Evolutionary conservation across 1,140 invertebrate species (phyloP), one percentile per base, ranked within the genome.

Genomic region (Anoplophora glabripennis): DNA sequence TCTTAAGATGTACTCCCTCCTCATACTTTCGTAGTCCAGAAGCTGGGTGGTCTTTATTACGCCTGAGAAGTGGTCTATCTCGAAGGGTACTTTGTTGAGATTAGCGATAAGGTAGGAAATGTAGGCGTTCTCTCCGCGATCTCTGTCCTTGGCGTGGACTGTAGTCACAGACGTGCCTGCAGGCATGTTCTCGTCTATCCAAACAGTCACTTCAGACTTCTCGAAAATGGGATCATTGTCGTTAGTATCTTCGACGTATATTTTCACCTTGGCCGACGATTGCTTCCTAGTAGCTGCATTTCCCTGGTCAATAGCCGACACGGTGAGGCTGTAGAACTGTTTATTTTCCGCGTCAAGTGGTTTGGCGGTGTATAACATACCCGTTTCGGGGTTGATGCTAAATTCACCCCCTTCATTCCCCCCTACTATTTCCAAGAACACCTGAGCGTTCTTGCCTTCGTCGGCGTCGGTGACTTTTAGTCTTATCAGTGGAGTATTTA

Each of bases 1-100:
- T 40, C 86, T 82, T 7, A 98, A 75, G 3, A 88, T 77, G 70
- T 94, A 96, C 64, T 88, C 84, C 12, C 91, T 77, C 56, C 87
- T 81, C 88, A 93, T 93, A 17, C 88, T 90, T 75, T 98, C 96
- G 75, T 89, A 98, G 78, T 98, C 95, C 21, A 98, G 77, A 4
- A 90, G 74, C 63, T 87, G 83, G 0, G 87, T 91, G 0, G 93
- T 94, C 67, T 82, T 86, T 0, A 98, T 86, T 11, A 89, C 81
- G 0, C 97, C 97, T 7, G 89, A 90, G 74, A 98, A 96, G 66
- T 92, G 92, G 71, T 99, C 95, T 49, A 99, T 94, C 65, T 94
- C 90, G 76, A 99, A 99, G 17, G 96, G 96, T 3, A 96, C 86
- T 36, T 87, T 86, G 65, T 89, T 86, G 10, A 93, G 78, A 77